phyloP scores from a whole-genome alignment of 1,140 invertebrate genomes.

The Lutraria rhynchaena region DNA sequence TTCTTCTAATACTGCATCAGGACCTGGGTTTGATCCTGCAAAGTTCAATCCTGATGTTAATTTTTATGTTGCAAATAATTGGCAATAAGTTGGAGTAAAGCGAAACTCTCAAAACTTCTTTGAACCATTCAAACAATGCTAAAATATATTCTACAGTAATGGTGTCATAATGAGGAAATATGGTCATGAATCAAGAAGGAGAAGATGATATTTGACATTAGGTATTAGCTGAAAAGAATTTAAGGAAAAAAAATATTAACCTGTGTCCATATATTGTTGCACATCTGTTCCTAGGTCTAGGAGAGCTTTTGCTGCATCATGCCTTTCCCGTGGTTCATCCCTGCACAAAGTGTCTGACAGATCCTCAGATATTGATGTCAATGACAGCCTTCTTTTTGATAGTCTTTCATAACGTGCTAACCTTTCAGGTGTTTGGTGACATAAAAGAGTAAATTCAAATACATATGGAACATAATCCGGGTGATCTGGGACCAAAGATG shows the following conservation, averaged over 20 bases:
- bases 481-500: constrained; percentile 1
- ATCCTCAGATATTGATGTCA: no score
- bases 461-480: constrained; percentile 2
- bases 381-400: background rate
- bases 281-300: background rate
- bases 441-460: background rate
- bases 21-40: constrained; percentile 4
- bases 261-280: background rate
- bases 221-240: no score
- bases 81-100: no score
- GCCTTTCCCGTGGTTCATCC: background rate
- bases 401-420: background rate
- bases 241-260: no score
- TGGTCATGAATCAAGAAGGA: no score
- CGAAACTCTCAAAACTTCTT: no score
- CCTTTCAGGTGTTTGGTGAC: background rate
- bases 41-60: no score
- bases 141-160: no score
- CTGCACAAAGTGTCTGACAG: background rate
- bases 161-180: no score
- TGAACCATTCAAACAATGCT: no score
- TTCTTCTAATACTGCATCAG: background rate
- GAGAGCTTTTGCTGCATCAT: background rate
- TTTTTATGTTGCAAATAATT: no score
- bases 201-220: no score